Conservation (phyloP, 1,140 invertebrate genomes). For the Saccostrea echinata region DNA sequence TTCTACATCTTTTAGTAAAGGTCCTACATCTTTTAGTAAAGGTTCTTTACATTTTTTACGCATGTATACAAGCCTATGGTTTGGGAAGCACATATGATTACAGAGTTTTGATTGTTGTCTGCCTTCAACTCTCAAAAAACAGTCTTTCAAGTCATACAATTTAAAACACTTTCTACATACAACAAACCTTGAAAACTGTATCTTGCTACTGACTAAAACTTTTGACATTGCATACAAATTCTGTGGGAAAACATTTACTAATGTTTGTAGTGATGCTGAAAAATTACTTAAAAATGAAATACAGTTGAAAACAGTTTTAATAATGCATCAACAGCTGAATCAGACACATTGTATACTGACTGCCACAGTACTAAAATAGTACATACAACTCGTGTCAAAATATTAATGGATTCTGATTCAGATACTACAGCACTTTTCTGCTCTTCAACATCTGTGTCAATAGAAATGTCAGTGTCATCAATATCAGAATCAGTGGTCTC, state of each 20-base stretch:
- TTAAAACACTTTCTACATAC: constrained; percentile 50
- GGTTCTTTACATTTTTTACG: constrained; percentile 6
- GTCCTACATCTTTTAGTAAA: constrained; percentile 9
- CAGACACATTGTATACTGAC: background rate
- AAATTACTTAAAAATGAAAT: background rate
- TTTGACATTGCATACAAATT: background rate
- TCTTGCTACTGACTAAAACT: background rate
- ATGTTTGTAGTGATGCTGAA: background rate
- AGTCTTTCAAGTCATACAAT: constrained; percentile 39
- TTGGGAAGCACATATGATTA: background rate
- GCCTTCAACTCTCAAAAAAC: constrained; percentile 40
- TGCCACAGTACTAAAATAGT: constrained; percentile 9
- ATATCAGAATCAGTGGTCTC: background rate
- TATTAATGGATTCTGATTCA: background rate
- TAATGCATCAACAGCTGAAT: background rate
- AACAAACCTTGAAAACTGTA: constrained; percentile 21
- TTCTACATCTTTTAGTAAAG: background rate
- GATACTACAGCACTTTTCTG: background rate
- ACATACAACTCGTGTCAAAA: constrained; percentile 8
- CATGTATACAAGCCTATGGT: background rate
- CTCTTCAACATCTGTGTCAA: background rate
- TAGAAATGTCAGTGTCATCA: background rate
- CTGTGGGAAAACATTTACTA: background rate
- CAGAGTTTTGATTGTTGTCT: constrained; percentile 25
- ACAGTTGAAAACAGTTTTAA: background rate